These are phyloP conservation scores for Frieseomelitta varia DNA, from an alignment of 1,140 invertebrate species.

Conservation along the genomic window DNA sequence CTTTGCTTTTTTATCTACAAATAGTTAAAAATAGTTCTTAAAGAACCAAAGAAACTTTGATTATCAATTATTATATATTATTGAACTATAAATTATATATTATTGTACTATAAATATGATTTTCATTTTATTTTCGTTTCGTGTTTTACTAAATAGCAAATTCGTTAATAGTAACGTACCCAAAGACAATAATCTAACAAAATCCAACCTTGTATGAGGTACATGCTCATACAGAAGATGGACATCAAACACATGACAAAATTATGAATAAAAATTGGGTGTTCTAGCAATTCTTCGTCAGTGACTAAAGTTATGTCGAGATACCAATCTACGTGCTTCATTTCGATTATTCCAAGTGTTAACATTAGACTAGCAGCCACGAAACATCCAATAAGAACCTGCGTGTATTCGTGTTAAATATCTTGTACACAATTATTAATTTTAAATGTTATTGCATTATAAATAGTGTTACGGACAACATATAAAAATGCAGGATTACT, in stretches of 20 bases:
- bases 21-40: not conserved
- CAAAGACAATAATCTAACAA: slow-evolving; percentile 69
- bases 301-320: slow-evolving; percentile 73
- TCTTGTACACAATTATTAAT: not conserved
- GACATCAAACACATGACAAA: slow-evolving; percentile 76
- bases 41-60: not conserved
- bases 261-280: slow-evolving; percentile 79
- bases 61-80: not conserved
- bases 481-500: slow-evolving; percentile 14
- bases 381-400: slow-evolving; percentile 69
- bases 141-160: not conserved
- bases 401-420: not conserved
- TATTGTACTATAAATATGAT: not conserved
- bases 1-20: not conserved
- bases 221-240: slow-evolving; percentile 73
- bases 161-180: slow-evolving; percentile 56
- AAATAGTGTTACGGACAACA: not conserved
- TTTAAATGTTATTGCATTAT: not conserved
- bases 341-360: slow-evolving; percentile 69
- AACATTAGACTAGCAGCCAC: slow-evolving; percentile 69
- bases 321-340: slow-evolving; percentile 75
- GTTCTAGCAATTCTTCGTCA: slow-evolving; percentile 72
- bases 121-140: not conserved
- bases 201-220: slow-evolving; percentile 75
- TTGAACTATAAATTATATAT: not conserved